These are phyloP conservation scores for Ciconia maguari DNA, from an alignment of 2,113 vertebrate genomes.

Conservation along the genomic window DNA sequence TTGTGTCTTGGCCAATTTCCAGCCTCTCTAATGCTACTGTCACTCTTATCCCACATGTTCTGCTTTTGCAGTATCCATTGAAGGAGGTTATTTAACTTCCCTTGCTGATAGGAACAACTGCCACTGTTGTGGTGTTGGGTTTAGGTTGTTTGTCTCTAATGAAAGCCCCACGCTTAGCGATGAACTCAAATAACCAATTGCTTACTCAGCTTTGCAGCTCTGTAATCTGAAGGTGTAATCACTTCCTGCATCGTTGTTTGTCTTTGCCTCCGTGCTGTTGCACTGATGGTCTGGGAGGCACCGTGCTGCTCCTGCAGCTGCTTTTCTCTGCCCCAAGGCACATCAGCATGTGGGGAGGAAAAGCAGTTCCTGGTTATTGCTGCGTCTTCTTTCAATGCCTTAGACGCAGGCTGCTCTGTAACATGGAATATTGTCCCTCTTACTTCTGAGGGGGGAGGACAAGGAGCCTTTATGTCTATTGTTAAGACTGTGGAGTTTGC, in stretches of 20 bases:
- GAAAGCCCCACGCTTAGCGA: neutral
- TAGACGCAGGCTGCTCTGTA: neutral
- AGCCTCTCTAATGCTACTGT: neutral
- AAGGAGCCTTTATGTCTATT: neutral
- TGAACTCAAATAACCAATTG: neutral
- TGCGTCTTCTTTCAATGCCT: neutral
- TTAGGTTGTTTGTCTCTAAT: slow-evolving; percentile 9
- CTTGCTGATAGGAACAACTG: neutral
- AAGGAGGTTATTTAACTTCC: neutral
- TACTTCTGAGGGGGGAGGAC: neutral
- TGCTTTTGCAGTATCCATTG: neutral
- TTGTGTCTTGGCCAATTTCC: neutral
- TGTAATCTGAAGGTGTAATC: slow-evolving; percentile 13
- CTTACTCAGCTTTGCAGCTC: slow-evolving; percentile 24
- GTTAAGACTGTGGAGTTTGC: neutral
- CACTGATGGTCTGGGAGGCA: neutral
- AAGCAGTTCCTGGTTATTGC: neutral
- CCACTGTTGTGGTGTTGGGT: neutral
- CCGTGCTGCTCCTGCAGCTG: neutral
- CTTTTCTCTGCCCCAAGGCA: slow-evolving; percentile 24
- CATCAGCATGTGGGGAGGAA: neutral
- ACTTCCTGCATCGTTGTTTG: slow-evolving; percentile 29
- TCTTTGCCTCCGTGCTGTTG: neutral
- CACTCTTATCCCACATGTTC: neutral
- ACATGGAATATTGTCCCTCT: neutral